Evolutionary conservation across 2,113 vertebrate genomes (phyloP).

Genomic region (Protomyctophum bolini): DNA sequence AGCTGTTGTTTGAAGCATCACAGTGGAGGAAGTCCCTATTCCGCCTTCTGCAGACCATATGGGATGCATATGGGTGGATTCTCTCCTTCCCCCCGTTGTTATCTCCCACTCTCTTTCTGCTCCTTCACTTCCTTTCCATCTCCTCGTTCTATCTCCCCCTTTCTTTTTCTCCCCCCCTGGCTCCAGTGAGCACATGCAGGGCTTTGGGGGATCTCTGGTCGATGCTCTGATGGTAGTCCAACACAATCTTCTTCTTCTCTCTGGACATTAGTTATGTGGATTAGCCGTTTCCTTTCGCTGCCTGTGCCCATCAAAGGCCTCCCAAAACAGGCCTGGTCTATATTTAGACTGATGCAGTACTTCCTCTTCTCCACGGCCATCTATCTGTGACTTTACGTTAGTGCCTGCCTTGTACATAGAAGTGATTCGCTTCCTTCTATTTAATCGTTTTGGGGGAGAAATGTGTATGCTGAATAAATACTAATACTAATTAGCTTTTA

Average conservation of each 20-base stretch:
- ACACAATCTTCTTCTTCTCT: constrained; percentile 50
- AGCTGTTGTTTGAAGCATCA: constrained; percentile 49
- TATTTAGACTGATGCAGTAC: constrained; percentile 37
- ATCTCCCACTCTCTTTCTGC: not conserved
- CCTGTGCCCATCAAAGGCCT: constrained; percentile 37
- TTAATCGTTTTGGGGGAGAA: too few relatives aligned
- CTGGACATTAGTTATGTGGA: constrained; percentile 62
- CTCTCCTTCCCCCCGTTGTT: not conserved
- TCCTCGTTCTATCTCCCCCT: too few relatives aligned
- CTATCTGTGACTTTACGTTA: too few relatives aligned
- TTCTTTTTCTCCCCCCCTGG: not conserved
- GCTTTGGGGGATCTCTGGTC: constrained; percentile 12
- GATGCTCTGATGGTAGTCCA: constrained; percentile 64
- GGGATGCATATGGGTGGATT: constrained; percentile 59
- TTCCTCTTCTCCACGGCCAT: constrained; percentile 10
- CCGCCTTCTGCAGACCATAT: constrained; percentile 48
- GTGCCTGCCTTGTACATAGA: constrained; percentile 2
- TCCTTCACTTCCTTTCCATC: not conserved
- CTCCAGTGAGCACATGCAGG: constrained; percentile 2
- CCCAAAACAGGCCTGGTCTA: constrained; percentile 22
- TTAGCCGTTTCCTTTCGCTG: constrained; percentile 62
- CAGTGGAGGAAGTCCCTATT: constrained; percentile 57
- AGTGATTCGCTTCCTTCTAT: constrained; percentile 30
- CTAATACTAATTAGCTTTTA: too few relatives aligned
- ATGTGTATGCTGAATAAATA: too few relatives aligned